Conservation (phyloP, 1,140 invertebrate genomes). For the Belonocnema kinseyi region DNA sequence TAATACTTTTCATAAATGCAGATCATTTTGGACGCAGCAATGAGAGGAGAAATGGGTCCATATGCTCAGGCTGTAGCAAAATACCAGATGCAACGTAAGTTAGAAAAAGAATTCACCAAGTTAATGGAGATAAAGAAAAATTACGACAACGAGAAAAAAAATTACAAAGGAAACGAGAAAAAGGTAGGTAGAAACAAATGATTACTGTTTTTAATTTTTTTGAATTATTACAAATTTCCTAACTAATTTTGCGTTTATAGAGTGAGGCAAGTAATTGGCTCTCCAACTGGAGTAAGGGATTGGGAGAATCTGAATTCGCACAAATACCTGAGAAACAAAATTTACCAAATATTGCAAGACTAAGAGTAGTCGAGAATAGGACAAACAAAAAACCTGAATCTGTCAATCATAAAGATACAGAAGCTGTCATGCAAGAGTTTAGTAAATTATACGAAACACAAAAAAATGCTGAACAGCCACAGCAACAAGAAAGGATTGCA, state of each 20-base stretch:
- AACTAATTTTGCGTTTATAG: conserved; percentile 44
- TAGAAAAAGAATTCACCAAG: conserved; percentile 60
- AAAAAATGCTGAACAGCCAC: background rate
- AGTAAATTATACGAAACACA: conserved; percentile 39
- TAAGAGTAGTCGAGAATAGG: conserved; percentile 37
- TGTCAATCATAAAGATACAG: conserved; percentile 22
- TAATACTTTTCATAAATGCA: conserved; percentile 38
- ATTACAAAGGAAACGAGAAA: conserved; percentile 32
- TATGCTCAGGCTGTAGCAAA: conserved; percentile 68
- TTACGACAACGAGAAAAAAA: conserved; percentile 33
- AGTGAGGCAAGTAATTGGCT: conserved; percentile 53
- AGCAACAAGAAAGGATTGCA: background rate
- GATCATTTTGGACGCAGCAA: conserved; percentile 62
- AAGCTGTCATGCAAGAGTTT: conserved; percentile 36
- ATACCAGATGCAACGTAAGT: conserved; percentile 62
- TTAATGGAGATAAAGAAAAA: conserved; percentile 34
- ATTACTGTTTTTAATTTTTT: too few species aligned
- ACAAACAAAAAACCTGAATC: conserved; percentile 28
- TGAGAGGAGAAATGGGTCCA: conserved; percentile 67
- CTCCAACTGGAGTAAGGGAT: conserved; percentile 57
- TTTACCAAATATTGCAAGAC: conserved; percentile 47
- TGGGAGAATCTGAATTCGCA: conserved; percentile 34
- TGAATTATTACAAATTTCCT: background rate
- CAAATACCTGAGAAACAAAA: conserved; percentile 33
- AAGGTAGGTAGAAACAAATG: conserved; percentile 43